Conservation (phyloP, 64 coral and sea anemone genomes). For the Acropora yongei region DNA sequence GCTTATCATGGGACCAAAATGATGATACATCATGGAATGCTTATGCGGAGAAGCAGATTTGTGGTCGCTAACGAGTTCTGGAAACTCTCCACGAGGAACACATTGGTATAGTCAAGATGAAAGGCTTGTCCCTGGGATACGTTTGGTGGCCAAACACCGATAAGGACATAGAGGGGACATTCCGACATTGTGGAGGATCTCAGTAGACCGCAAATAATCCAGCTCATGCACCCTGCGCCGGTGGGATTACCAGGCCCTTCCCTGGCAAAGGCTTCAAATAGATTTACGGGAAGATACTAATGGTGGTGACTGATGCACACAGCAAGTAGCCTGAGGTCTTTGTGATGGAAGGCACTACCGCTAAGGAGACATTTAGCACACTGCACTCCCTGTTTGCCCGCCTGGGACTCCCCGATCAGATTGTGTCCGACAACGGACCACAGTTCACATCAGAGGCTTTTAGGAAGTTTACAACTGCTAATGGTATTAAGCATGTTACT, state of each 20-base stretch:
- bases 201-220: no score
- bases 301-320: neutral
- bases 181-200: no score
- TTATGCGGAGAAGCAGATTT: slow-evolving; percentile 41
- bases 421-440: neutral
- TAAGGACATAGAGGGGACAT: no score
- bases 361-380: neutral
- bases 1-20: slow-evolving; percentile 9
- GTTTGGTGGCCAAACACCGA: no score
- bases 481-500: no score
- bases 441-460: neutral
- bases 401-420: neutral
- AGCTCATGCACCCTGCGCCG: no score
- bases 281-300: neutral
- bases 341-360: neutral
- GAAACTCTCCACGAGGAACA: neutral
- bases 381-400: neutral
- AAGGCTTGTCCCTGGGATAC: no score
- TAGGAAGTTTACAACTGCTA: neutral
- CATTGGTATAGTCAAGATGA: neutral
- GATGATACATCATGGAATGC: neutral
- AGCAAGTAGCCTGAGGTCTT: neutral
- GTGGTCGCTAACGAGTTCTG: neutral
- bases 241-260: no score
- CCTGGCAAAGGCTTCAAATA: no score